These are phyloP conservation scores for Hoplostethus mediterraneus DNA, from an alignment of 2,797 vertebrate genomes.

Conservation along the genomic window DNA sequence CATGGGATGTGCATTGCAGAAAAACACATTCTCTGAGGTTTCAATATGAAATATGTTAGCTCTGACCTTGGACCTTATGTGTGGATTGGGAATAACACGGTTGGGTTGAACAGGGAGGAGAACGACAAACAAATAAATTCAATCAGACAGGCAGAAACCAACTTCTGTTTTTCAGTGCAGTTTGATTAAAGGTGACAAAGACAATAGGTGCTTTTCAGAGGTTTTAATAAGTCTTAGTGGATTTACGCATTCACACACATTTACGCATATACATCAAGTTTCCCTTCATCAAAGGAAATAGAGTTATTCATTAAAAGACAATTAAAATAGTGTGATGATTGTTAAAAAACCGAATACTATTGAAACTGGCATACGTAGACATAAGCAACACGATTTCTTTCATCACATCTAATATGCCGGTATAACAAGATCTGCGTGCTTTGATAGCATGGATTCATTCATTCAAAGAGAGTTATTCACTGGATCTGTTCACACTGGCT, in stretches of 20 bases:
- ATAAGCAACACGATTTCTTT: background rate
- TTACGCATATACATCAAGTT: no score
- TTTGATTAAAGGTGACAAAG: constrained; percentile 38
- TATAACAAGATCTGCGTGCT: background rate
- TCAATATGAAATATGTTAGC: background rate
- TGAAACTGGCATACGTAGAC: background rate
- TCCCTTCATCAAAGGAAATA: background rate
- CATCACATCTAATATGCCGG: background rate
- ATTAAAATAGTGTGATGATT: background rate
- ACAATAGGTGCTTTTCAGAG: background rate
- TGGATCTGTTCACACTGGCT: background rate
- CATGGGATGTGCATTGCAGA: background rate
- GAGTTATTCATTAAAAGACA: background rate
- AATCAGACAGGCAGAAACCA: constrained; percentile 38
- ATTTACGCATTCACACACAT: constrained; percentile 3
- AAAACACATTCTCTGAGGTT: background rate
- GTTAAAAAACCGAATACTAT: no score
- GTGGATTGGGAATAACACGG: background rate
- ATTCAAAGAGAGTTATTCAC: constrained; percentile 5
- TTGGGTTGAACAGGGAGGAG: constrained; percentile 33
- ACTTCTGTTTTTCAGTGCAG: constrained; percentile 16
- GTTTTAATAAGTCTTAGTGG: background rate
- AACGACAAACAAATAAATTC: constrained; percentile 27
- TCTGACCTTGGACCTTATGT: constrained; percentile 15
- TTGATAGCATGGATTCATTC: background rate